Base-by-base conservation (phyloP, 2,888 invertebrate genomes). In the Cheilosia vulpina region DNA sequence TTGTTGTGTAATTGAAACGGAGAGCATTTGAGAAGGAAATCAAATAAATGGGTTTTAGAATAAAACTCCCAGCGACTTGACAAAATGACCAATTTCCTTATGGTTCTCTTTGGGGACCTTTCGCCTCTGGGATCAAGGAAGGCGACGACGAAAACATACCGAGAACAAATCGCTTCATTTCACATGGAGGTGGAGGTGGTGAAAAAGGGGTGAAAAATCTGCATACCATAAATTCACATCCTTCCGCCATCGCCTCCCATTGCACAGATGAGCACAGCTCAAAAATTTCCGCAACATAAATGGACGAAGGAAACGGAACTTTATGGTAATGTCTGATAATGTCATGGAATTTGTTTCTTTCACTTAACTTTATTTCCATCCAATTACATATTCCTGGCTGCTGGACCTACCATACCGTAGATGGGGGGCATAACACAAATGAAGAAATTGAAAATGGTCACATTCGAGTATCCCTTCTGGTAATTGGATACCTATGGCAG, bases 291-390 rank as follows among this genome's bases (percentile, higher is more conserved):
- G 50, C 76, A 76, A 80, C 75, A 68, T 68, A 69, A 52, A 27
- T 55, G 45, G 24, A 55, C 76, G 77, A 75, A 66, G 58, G 79
- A 80, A 80, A 80, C 76, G 41, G 41, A 63, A 76, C 57, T 76
- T 85, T 85, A 85, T 85, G 85, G 85, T 85, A 85, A 85, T 85
- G 80, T 85, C 80, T 72, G 85, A 77, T 81, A 81, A 84, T 84
- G 68, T 71, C 75, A 79, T 75, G 79, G 79, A 84, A 84, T 84
- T 84, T 84, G 75, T 84, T 84, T 84, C 84, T 79, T 84, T 84
- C 84, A 85, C 80, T 85, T 85, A 85, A 80, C 80, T 80, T 84
- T 84, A 79, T 78, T 84, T 85, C 85, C 85, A 80, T 85, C 80
- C 85, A 85, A 85, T 85, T 80, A 85, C 85, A 85, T 85, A 85